Percentiles rank a stretch among this genome's conserved stretches.
Conservation (phyloP, 1,140 invertebrate genomes). For the Tetranychus cinnabarinus region DNA sequence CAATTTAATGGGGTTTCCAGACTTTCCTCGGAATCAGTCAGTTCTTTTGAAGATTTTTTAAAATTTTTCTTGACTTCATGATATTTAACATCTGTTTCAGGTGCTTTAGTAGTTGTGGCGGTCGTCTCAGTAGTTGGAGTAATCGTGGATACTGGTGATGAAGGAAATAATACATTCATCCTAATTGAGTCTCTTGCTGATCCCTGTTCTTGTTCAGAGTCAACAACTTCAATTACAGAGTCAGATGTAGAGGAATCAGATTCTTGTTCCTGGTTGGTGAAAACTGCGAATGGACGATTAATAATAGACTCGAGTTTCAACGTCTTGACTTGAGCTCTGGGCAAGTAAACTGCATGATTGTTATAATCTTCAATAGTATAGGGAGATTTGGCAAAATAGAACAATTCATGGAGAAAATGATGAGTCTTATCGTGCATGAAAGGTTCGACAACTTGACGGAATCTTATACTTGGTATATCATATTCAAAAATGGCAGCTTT, state of each 20-base stretch:
- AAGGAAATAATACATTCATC: neutral
- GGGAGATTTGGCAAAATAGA: slow-evolving; percentile 56
- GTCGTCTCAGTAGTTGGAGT: neutral
- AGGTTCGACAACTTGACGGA: slow-evolving; percentile 30
- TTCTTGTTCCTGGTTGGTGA: slow-evolving; percentile 3
- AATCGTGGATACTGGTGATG: neutral
- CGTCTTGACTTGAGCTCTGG: neutral
- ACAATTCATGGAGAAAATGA: slow-evolving; percentile 73
- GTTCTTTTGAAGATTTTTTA: neutral
- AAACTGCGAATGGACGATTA: neutral
- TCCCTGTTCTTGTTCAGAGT: neutral
- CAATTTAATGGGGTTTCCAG: neutral
- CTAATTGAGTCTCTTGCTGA: neutral
- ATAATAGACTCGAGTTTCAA: neutral
- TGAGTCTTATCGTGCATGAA: slow-evolving; percentile 20
- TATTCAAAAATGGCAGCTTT: slow-evolving; percentile 39
- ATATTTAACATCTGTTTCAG: neutral
- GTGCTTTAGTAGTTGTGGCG: no score
- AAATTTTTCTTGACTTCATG: neutral
- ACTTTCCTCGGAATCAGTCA: no score
- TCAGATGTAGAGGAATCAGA: slow-evolving; percentile 5
- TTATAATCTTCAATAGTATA: slow-evolving; percentile 49
- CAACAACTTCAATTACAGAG: slow-evolving; percentile 4
- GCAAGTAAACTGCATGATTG: slow-evolving; percentile 19
- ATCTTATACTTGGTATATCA: slow-evolving; percentile 44